Evolutionary conservation across 2,888 invertebrate genomes (phyloP).

Genomic region (Ochropleura leucogaster): DNA sequence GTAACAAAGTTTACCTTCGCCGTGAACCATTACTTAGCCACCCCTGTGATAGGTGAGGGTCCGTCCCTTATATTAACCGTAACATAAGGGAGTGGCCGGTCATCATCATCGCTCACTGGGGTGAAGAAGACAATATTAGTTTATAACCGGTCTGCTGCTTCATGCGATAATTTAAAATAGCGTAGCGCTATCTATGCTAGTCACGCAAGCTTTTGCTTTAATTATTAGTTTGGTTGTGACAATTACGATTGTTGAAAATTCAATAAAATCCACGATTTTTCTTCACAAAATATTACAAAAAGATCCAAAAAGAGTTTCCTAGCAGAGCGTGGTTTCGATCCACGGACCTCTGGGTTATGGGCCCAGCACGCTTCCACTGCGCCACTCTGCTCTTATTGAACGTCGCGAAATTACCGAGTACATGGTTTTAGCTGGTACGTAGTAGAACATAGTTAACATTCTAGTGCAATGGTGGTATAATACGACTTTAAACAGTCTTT

Average conservation of each 20-base stretch:
- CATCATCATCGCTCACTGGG: slow-evolving; percentile 83
- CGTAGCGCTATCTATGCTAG: slow-evolving; percentile 49
- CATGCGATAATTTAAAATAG: slow-evolving; percentile 71
- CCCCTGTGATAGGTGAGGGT: slow-evolving; percentile 76
- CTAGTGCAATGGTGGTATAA: not conserved
- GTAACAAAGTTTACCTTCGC: slow-evolving; percentile 75
- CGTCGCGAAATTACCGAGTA: slow-evolving; percentile 27
- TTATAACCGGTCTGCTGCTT: slow-evolving; percentile 73
- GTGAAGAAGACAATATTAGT: slow-evolving; percentile 77
- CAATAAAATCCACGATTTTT: not conserved
- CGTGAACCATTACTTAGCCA: slow-evolving; percentile 72
- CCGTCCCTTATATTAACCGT: slow-evolving; percentile 78
- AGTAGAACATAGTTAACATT: slow-evolving; percentile 1
- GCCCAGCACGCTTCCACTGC: slow-evolving; percentile 96
- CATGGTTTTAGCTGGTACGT: slow-evolving; percentile 14
- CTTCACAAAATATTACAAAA: slow-evolving; percentile 15
- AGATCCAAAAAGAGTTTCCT: slow-evolving; percentile 67
- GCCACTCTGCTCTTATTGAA: slow-evolving; percentile 92
- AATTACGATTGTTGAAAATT: slow-evolving; percentile 5
- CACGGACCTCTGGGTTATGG: slow-evolving; percentile 97
- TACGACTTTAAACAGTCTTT: slow-evolving; percentile 43
- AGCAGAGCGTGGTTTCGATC: slow-evolving; percentile 96
- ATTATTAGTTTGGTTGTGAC: slow-evolving; percentile 30
- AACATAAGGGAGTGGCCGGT: slow-evolving; percentile 82
- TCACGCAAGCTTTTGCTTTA: slow-evolving; percentile 65